Base-by-base conservation (phyloP, 2,888 invertebrate genomes). In the Acanthosepion pharaonis region DNA sequence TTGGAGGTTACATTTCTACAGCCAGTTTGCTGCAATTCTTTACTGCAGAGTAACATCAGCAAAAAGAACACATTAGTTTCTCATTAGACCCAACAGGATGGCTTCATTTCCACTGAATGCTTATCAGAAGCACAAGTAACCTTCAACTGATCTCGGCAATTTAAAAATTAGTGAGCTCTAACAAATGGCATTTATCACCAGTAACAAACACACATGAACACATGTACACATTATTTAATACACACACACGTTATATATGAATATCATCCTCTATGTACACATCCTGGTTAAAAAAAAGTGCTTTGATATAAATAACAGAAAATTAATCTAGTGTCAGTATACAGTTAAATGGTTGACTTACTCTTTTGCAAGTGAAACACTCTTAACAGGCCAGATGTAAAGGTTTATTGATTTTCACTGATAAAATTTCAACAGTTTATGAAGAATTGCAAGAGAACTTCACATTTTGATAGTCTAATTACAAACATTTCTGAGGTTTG, bases 131-230 rank as follows among this genome's bases (percentile, higher is more conserved):
- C 78, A n/a, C 78, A n/a, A 78, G 78, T 78, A 78, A 78, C 78
- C 78, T 78, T 78, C 78, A 78, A 78, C n/a, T 11, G 78, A 78
- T n/a, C n/a, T 33, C n/a, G 11, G 15, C 78, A 33, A 78, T 78
- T 78, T 78, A 5, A 33, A 78, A 78, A 78, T 78, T 78, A 78
- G 78, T n/a, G 78, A 11, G 78, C 78, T 33, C n/a, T 78, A n/a
- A 78, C 78, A 78, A 78, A 78, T 78, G 78, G n/a, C 78, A 78
- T 78, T 78, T 78, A 78, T 78, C 78, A n/a, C 78, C 78, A 78
- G 78, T 0, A 78, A n/a, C 78, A 59, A 59, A 59, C 59, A 59
- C 78, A n/a, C n/a, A 18, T 18, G 8, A 78, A 9, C 3, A n/a
- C 2, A n/a, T 78, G 11, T 20, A 59, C 6, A 59, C 5, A 11